These are phyloP conservation scores for Struthidea cinerea DNA, from an alignment of 2,113 vertebrate species.

Conservation along the genomic window DNA sequence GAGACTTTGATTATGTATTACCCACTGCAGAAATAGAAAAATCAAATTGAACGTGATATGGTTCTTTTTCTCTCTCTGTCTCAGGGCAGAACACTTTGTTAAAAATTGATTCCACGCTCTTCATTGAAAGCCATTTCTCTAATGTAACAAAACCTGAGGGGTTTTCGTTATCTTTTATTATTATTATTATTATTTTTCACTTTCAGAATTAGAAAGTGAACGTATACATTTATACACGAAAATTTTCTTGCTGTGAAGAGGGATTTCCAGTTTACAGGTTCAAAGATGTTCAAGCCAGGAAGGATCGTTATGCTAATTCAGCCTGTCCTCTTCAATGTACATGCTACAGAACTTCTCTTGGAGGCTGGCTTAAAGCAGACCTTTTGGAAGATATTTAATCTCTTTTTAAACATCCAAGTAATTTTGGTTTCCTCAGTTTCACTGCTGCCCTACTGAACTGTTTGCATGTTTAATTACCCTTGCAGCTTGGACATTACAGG, in stretches of 20 bases:
- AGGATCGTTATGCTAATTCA: not conserved
- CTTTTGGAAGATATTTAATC: not conserved
- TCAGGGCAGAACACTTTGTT: not conserved
- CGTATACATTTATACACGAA: not conserved
- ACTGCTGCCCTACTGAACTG: not conserved
- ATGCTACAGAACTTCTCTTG: not conserved
- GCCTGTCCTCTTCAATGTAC: not conserved
- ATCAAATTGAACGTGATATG: not conserved
- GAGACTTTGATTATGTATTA: not conserved
- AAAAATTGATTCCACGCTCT: not conserved
- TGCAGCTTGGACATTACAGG: not conserved
- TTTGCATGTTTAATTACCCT: not conserved
- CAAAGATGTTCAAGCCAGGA: not conserved
- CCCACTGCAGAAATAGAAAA: not conserved
- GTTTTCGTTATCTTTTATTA: not conserved
- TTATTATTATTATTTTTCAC: not conserved
- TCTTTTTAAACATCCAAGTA: not conserved
- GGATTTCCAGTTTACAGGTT: not conserved
- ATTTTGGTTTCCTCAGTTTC: not conserved
- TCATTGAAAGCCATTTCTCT: not conserved
- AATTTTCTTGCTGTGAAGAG: not conserved
- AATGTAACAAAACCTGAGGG: not conserved
- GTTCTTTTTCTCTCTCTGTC: not conserved
- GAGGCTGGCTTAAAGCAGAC: not conserved
- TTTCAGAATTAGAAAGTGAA: not conserved